Evolutionary conservation across 2,797 vertebrate genomes (phyloP).

Genomic region (Tadarida brasiliensis): DNA sequence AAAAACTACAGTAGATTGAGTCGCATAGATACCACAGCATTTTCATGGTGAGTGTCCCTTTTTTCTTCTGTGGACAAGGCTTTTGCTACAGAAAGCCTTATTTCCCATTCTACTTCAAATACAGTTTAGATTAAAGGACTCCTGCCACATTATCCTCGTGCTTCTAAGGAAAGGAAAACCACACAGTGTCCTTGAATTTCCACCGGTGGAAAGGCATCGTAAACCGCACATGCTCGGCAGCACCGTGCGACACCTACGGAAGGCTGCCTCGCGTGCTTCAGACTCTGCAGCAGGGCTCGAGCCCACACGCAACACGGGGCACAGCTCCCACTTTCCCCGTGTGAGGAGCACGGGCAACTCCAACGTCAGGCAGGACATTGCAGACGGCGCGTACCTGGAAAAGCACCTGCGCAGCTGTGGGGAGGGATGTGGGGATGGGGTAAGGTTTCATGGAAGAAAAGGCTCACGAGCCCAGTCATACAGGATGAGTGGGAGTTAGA

Average conservation of each 20-base stretch:
- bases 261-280: neutral
- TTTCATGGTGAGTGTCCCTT: neutral
- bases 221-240: neutral
- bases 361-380: neutral
- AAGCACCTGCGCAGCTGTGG: neutral
- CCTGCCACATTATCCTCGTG: neutral
- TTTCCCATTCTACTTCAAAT: neutral
- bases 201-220: too few relatives aligned
- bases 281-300: neutral
- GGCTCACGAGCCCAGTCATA: neutral
- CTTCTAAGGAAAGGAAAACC: conserved; percentile 22
- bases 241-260: neutral
- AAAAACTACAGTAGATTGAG: neutral
- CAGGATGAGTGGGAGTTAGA: neutral
- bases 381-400: neutral
- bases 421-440: neutral
- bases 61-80: neutral
- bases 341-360: neutral
- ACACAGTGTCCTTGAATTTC: neutral
- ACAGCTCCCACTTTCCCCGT: neutral
- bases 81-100: neutral
- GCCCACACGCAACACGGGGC: neutral
- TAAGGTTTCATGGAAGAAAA: neutral
- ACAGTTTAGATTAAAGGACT: neutral
- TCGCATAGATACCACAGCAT: neutral